phyloP scores from a whole-genome alignment of 2,113 vertebrate species.

The Callipepla squamata region DNA sequence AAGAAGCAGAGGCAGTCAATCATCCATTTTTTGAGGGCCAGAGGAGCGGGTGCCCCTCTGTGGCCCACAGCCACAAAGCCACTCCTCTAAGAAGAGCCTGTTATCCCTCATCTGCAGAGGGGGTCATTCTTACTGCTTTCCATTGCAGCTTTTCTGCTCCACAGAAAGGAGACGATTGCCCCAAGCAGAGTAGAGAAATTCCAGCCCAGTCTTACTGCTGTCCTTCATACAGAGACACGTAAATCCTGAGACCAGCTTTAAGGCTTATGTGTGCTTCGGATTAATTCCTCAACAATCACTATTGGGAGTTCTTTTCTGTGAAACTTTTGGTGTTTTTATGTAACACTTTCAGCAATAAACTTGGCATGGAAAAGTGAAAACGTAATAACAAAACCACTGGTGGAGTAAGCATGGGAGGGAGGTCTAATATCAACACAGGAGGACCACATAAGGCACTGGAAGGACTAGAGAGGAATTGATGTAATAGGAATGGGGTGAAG shows the following conservation, averaged over 20 bases:
- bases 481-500: conserved; percentile 22
- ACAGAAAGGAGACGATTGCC: background rate
- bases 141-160: background rate
- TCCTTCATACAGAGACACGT: background rate
- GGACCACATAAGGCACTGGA: background rate
- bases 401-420: conserved; percentile 10
- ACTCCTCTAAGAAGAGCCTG: background rate
- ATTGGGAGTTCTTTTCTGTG: background rate
- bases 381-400: background rate
- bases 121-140: background rate
- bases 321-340: background rate
- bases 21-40: background rate
- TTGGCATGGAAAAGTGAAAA: conserved; percentile 27
- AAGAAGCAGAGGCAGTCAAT: background rate
- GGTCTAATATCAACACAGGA: background rate
- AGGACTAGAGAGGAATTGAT: conserved; percentile 25
- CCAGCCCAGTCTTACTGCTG: background rate
- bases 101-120: background rate
- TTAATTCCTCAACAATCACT: background rate
- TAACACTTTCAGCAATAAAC: conserved; percentile 30
- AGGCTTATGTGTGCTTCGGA: background rate
- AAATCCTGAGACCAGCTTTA: background rate
- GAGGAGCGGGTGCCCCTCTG: background rate
- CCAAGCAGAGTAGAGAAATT: background rate
- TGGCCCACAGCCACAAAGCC: background rate